Base-by-base conservation (phyloP, 2,113 vertebrate species). In the Trichomycterus rosablanca region DNA sequence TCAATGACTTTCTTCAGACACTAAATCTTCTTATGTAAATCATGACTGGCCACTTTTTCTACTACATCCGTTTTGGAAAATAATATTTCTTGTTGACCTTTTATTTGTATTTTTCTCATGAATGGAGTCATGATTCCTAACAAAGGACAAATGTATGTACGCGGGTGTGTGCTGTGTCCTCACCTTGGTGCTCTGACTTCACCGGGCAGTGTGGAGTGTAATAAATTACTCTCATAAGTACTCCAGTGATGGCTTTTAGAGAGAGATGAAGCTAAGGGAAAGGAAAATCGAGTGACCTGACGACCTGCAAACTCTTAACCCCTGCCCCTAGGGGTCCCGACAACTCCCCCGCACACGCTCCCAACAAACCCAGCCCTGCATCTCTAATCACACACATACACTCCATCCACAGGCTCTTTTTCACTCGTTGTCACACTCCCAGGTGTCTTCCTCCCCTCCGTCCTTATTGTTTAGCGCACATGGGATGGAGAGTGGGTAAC, bases 181-280 rank as follows among this genome's bases (percentile, higher is more conserved):
- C 54, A 63, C 60, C 71, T 56, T 61, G 52, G 67, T 18, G 46
- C 63, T 71, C 66, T 53, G 42, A 70, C 71, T 66, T 54, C 67
- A 44, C 69, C 44, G 72, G 74, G 80, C 76, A 63, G 59, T 61
- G 26, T 52, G 56, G 19, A 3, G 45, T 76, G 73, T 80, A 84
- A 86, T 87, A 87, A 88, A 89, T 85, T 81, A 84, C 72, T 66
- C 71, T 72, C 80, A 82, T 76, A 86, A 87, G 79, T 83, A 82
- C 78, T 62, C 80, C 76, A 57, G 16, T 67, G 83, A 88, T 83
- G 78, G 75, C 82, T 69, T 73, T 82, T 80, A 77, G 77, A 30
- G 68, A 34, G 72, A 72, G 80, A 79, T 76, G 78, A 83, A 78
- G 78, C 76, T 53, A 61, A 73, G 78, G 75, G 68, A 79, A 81